Conservation (phyloP, 1,140 invertebrate species). For the Thaumatotibia leucotreta region DNA sequence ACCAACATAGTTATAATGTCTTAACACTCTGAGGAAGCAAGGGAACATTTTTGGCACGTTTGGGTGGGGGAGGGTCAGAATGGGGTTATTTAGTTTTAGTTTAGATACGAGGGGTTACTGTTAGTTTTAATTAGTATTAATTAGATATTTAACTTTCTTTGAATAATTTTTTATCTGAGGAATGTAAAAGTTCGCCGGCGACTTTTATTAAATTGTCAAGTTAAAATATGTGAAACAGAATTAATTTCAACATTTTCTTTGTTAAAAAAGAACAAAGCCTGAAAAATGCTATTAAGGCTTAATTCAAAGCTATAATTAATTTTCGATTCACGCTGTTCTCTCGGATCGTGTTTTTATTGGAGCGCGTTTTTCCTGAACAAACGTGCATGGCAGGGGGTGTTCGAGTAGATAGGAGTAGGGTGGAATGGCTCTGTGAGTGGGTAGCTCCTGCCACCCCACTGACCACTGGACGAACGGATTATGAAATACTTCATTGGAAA, state of each 20-base stretch:
- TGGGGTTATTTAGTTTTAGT: too few relatives aligned
- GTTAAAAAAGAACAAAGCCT: slow-evolving; percentile 12
- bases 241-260: slow-evolving; percentile 1
- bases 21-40: too few relatives aligned
- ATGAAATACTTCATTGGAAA: slow-evolving; percentile 55
- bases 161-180: too few relatives aligned
- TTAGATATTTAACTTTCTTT: too few relatives aligned
- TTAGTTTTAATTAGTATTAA: too few relatives aligned
- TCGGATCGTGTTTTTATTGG: slow-evolving; percentile 40
- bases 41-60: too few relatives aligned
- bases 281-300: slow-evolving; percentile 20
- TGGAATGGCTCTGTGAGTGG: slow-evolving; percentile 36
- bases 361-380: slow-evolving; percentile 47
- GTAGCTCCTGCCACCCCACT: slow-evolving; percentile 22
- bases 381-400: slow-evolving; percentile 30
- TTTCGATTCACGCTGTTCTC: slow-evolving; percentile 48
- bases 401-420: slow-evolving; percentile 17
- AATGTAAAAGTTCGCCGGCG: too few relatives aligned
- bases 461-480: slow-evolving; percentile 55
- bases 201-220: background rate
- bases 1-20: too few relatives aligned
- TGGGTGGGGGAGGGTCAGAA: too few relatives aligned
- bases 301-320: slow-evolving; percentile 51
- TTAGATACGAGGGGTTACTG: too few relatives aligned
- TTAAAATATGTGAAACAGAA: background rate